Evolutionary conservation across 2,888 invertebrate genomes (phyloP).

Genomic region (Diadegma fenestrale): DNA sequence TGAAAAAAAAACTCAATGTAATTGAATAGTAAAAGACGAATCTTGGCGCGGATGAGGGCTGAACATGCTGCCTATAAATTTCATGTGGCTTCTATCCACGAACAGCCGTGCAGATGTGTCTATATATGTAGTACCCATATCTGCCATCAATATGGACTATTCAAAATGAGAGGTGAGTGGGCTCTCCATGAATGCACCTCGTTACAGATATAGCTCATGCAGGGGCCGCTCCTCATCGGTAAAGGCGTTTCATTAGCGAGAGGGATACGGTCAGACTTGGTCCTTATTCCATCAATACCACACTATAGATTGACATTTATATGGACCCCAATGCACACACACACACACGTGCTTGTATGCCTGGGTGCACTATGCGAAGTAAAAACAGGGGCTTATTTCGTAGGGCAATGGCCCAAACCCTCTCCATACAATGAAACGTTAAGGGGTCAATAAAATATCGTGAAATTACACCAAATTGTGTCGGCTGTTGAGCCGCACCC

Average conservation of each 20-base stretch:
- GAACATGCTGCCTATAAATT: conserved; percentile 7
- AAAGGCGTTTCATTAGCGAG: conserved; percentile 60
- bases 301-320: conserved; percentile 20
- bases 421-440: not conserved
- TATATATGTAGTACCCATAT: conserved; percentile 4
- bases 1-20: not conserved
- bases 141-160: conserved; percentile 29
- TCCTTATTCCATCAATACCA: conserved; percentile 37
- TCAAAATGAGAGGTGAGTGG: conserved; percentile 18
- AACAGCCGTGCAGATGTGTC: conserved; percentile 33
- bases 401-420: conserved; percentile 7
- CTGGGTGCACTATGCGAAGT: not conserved
- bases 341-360: not conserved
- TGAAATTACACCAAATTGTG: conserved; percentile 52
- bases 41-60: not conserved
- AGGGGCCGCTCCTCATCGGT: conserved; percentile 32
- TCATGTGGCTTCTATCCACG: not conserved
- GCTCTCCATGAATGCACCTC: conserved; percentile 59
- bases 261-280: conserved; percentile 36
- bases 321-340: not conserved
- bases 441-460: conserved; percentile 52
- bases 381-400: not conserved
- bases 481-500: conserved; percentile 35
- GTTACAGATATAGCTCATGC: conserved; percentile 55
- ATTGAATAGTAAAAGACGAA: not conserved